Percentiles rank a stretch among this genome's conserved stretches.
These are phyloP conservation scores for Cyclophora albipunctata DNA, from an alignment of 2,888 invertebrate genomes.

Conservation along the genomic window DNA sequence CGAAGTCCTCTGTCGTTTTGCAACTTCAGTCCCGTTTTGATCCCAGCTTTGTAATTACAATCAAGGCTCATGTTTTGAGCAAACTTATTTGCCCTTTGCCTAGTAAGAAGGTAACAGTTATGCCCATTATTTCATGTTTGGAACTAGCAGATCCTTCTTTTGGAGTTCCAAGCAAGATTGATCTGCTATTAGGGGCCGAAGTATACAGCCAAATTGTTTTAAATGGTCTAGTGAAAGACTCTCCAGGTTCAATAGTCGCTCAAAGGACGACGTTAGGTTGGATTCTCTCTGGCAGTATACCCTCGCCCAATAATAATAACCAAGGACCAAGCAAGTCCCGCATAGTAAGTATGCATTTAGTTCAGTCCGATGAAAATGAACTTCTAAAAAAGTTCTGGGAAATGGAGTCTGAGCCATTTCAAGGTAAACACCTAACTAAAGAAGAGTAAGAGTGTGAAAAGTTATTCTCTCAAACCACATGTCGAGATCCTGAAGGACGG, in stretches of 20 bases:
- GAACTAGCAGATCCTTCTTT: slow-evolving; percentile 7
- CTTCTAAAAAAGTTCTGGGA: slow-evolving; percentile 19
- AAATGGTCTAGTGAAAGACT: slow-evolving; percentile 10
- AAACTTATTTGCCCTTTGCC: background rate
- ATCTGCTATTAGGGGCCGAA: slow-evolving; percentile 9
- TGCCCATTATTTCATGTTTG: background rate
- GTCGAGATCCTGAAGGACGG: slow-evolving; percentile 9
- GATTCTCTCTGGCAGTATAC: slow-evolving; percentile 16
- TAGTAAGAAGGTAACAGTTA: background rate
- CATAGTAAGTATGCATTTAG: slow-evolving; percentile 5
- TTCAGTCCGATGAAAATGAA: slow-evolving; percentile 7
- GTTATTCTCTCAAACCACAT: slow-evolving; percentile 7
- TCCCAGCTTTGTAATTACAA: background rate
- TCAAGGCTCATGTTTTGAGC: slow-evolving; percentile 1
- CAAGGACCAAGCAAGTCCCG: background rate
- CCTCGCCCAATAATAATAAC: background rate
- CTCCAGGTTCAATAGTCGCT: slow-evolving; percentile 7
- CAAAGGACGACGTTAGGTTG: slow-evolving; percentile 17
- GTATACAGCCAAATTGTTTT: slow-evolving; percentile 8
- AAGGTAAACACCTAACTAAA: slow-evolving; percentile 5
- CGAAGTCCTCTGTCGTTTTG: background rate
- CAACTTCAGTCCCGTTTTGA: background rate
- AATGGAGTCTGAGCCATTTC: slow-evolving; percentile 15
- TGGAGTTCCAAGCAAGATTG: slow-evolving; percentile 9
- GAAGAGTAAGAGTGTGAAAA: slow-evolving; percentile 18